Conservation (phyloP, 2,113 vertebrate genomes). For the Ptyas mucosa region DNA sequence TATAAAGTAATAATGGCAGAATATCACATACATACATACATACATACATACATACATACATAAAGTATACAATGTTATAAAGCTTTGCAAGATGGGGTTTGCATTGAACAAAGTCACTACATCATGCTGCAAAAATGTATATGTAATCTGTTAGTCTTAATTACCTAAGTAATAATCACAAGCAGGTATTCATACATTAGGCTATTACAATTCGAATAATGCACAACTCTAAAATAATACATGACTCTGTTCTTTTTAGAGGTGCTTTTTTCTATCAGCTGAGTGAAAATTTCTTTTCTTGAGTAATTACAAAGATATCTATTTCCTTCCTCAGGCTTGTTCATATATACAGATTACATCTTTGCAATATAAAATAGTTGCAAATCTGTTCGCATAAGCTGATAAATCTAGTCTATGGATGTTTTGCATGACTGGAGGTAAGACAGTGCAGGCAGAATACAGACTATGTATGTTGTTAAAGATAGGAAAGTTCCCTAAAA, state of each 20-base stretch:
- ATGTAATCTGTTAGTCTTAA: not conserved
- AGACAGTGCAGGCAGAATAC: not conserved
- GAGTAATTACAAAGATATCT: not conserved
- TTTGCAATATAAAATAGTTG: not conserved
- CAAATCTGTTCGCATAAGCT: not conserved
- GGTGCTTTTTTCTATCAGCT: not conserved
- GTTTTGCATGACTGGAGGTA: slow-evolving; percentile 6
- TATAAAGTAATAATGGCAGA: not conserved
- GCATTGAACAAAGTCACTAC: not conserved
- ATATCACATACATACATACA: not conserved
- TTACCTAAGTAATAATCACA: slow-evolving; percentile 29
- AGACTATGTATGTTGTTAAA: not conserved
- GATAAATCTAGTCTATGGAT: not conserved
- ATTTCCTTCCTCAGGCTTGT: slow-evolving; percentile 9
- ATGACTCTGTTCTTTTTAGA: not conserved
- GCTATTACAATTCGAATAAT: not conserved
- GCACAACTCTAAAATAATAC: not conserved
- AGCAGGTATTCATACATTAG: slow-evolving; percentile 4
- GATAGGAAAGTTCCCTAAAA: not conserved
- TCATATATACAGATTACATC: not conserved
- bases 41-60: too few relatives aligned
- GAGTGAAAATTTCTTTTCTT: not conserved
- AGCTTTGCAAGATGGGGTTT: not conserved
- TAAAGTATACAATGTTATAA: slow-evolving; percentile 19
- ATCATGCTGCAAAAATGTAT: not conserved